Percentiles rank a stretch among this genome's conserved stretches.
Evolutionary conservation across 2,113 vertebrate species (phyloP).

Genomic region (Macrotis lagotis): DNA sequence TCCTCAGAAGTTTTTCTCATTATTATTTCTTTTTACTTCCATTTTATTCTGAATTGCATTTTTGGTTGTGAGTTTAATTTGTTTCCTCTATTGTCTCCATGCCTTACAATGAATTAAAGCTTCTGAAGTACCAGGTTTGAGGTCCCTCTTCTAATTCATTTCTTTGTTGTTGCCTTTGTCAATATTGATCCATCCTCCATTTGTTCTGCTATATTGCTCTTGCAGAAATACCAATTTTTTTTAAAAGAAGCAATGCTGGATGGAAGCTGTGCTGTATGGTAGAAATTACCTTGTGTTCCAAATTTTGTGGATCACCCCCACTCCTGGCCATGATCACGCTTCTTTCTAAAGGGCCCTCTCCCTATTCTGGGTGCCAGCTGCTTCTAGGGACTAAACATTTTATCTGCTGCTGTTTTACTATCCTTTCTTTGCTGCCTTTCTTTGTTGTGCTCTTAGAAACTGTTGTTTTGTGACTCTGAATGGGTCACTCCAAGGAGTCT

Average conservation of each 20-base stretch:
- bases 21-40: neutral
- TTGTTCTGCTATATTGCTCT: neutral
- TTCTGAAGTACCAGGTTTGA: neutral
- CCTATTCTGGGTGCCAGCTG: neutral
- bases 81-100: neutral
- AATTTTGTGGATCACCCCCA: neutral
- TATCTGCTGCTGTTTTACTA: neutral
- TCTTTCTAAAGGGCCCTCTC: neutral
- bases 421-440: neutral
- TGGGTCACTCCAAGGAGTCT: neutral
- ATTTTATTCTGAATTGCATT: neutral
- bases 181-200: neutral
- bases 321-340: neutral
- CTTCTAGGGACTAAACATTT: neutral
- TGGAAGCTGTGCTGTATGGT: neutral
- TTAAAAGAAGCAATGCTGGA: neutral
- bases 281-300: neutral
- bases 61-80: neutral
- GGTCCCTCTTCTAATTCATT: neutral
- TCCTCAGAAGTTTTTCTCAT: neutral
- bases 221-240: neutral
- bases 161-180: neutral
- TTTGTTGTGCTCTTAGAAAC: neutral
- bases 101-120: neutral
- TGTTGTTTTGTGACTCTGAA: neutral